These are phyloP conservation scores for Bradysia coprophila DNA, from an alignment of 1,140 invertebrate species.

Conservation along the genomic window DNA sequence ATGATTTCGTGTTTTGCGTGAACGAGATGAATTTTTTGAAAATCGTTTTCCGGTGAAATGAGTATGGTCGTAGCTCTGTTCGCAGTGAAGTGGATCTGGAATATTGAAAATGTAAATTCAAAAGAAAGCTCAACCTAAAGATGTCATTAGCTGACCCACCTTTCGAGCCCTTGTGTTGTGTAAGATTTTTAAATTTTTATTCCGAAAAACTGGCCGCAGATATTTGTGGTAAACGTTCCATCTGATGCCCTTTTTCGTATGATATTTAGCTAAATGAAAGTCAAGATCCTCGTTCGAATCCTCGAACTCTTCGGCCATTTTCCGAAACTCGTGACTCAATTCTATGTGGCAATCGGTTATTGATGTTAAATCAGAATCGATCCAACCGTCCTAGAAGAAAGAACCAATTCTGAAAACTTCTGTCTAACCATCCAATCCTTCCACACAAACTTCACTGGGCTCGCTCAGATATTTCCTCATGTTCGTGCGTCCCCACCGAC, in stretches of 20 bases:
- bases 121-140: no score
- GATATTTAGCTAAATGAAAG: slow-evolving; percentile 31
- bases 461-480: neutral
- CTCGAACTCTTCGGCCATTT: no score
- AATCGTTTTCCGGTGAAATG: neutral
- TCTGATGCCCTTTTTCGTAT: slow-evolving; percentile 41
- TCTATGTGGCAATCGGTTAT: no score
- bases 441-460: no score
- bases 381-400: no score
- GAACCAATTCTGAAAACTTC: no score
- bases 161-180: slow-evolving; percentile 38
- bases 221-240: slow-evolving; percentile 46
- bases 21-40: slow-evolving; percentile 17
- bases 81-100: neutral
- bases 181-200: slow-evolving; percentile 48
- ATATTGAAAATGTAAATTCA: no score
- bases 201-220: slow-evolving; percentile 38
- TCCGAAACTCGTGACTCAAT: no score
- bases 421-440: no score
- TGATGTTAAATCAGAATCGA: no score
- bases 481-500: slow-evolving; percentile 26
- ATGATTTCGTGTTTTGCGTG: slow-evolving; percentile 44
- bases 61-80: slow-evolving; percentile 10
- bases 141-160: neutral
- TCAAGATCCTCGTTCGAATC: no score